Conservation (phyloP, 2,113 vertebrate species). For the Notiomystis cincta region DNA sequence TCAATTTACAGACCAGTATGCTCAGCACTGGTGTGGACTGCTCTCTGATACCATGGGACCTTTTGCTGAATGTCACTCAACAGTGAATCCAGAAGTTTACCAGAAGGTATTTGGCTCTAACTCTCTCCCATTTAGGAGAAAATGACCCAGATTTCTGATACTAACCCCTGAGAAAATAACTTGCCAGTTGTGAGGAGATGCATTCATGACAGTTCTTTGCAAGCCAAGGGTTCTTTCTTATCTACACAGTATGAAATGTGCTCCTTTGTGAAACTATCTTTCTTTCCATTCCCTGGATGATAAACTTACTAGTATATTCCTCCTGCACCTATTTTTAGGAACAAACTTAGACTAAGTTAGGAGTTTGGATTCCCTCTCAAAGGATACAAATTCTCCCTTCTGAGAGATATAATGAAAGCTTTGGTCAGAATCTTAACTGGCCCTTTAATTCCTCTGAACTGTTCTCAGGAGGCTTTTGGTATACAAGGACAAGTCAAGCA, state of each 20-base stretch:
- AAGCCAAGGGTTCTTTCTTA: not conserved
- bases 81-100: conserved; percentile 77
- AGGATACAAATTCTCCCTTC: not conserved
- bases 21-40: conserved; percentile 84
- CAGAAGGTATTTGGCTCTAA: conserved; percentile 72
- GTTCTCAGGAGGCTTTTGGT: not conserved
- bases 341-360: not conserved
- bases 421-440: not conserved
- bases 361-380: not conserved
- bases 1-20: conserved; percentile 80
- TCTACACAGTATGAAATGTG: not conserved
- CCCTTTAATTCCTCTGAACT: not conserved
- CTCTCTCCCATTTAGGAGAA: not conserved
- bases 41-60: conserved; percentile 70
- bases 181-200: not conserved
- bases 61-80: conserved; percentile 83
- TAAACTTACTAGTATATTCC: not conserved
- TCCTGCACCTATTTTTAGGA: not conserved
- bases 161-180: not conserved
- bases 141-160: not conserved
- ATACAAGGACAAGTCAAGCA: not conserved
- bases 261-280: not conserved
- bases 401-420: not conserved
- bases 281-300: not conserved
- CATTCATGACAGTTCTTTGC: not conserved